A percentile compares a stretch with the other conserved stretches of the same genome.
phyloP scores from a whole-genome alignment of 1,140 invertebrate species.

The Eufriesea mexicana region DNA sequence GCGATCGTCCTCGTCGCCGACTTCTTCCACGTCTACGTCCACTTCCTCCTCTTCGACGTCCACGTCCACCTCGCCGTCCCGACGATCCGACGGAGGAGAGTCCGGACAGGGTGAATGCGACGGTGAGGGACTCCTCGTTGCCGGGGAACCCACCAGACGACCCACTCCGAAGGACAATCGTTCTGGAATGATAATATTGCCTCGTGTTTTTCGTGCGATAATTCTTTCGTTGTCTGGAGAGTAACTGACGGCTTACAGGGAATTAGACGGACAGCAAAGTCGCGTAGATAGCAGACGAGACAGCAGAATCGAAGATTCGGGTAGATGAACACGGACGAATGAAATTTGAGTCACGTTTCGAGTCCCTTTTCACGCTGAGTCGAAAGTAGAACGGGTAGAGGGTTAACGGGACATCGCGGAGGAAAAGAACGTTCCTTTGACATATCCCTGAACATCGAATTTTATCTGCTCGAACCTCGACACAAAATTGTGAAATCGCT shows the following conservation, averaged over 20 bases:
- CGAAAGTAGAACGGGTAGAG: conserved; percentile 31
- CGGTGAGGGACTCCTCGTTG: conserved; percentile 78
- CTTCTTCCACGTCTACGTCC: conserved; percentile 80
- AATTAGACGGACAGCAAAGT: neutral
- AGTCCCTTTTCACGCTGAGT: conserved; percentile 65
- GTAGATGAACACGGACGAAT: conserved; percentile 66
- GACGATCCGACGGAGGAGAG: conserved; percentile 73
- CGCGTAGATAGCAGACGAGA: too few relatives aligned
- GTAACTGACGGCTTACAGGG: conserved; percentile 14
- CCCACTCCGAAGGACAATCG: conserved; percentile 80
- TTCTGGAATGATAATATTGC: conserved; percentile 64
- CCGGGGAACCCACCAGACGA: conserved; percentile 78
- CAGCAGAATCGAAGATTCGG: conserved; percentile 27
- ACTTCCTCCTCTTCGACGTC: conserved; percentile 79
- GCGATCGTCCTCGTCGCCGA: conserved; percentile 80
- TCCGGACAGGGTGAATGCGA: conserved; percentile 76
- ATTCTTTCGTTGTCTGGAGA: conserved; percentile 16
- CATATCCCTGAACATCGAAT: neutral
- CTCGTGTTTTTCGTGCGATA: neutral
- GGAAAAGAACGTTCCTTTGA: conserved; percentile 65
- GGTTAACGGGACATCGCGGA: conserved; percentile 74
- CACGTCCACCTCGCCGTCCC: conserved; percentile 77
- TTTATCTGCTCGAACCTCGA: neutral
- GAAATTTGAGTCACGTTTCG: conserved; percentile 81
- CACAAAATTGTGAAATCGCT: too few relatives aligned